These are phyloP conservation scores for Mycetomoellerius zeteki DNA, from an alignment of 1,140 invertebrate species.

Conservation along the genomic window DNA sequence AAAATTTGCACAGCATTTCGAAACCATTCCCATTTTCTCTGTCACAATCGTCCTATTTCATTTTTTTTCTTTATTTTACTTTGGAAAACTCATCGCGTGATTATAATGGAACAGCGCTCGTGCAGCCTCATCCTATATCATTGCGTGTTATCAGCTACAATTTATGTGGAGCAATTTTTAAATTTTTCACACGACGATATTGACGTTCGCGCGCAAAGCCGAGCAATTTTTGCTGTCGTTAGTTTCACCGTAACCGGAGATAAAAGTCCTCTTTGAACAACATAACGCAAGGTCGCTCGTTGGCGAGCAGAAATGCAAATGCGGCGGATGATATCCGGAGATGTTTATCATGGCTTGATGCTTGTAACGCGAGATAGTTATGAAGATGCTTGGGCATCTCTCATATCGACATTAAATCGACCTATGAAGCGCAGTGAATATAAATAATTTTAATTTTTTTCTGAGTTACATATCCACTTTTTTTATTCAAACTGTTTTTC, in stretches of 20 bases:
- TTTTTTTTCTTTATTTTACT: not conserved
- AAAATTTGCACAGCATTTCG: slow-evolving; percentile 7
- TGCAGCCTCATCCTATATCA: not conserved
- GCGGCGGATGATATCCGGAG: not conserved
- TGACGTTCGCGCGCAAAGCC: not conserved
- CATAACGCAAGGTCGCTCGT: slow-evolving; percentile 30
- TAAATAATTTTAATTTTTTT: slow-evolving; percentile 4
- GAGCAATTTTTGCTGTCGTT: slow-evolving; percentile 26
- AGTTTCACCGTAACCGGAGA: slow-evolving; percentile 3
- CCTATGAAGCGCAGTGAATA: not conserved
- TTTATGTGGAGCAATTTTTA: slow-evolving; percentile 29
- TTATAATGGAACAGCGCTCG: slow-evolving; percentile 16
- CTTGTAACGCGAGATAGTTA: slow-evolving; percentile 17
- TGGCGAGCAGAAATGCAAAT: slow-evolving; percentile 56
- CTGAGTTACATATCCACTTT: not conserved
- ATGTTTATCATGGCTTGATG: slow-evolving; percentile 39
- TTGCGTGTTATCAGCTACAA: slow-evolving; percentile 5
- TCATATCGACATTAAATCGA: slow-evolving; percentile 6
- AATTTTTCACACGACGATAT: slow-evolving; percentile 36
- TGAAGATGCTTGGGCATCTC: not conserved
- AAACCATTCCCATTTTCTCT: not conserved
- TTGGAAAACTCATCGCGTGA: slow-evolving; percentile 38
- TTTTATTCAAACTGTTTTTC: not conserved
- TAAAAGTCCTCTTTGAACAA: slow-evolving; percentile 34
- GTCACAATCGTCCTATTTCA: not conserved